These are phyloP conservation scores for Thymallus thymallus DNA, from an alignment of 2,113 vertebrate genomes.

Conservation along the genomic window DNA sequence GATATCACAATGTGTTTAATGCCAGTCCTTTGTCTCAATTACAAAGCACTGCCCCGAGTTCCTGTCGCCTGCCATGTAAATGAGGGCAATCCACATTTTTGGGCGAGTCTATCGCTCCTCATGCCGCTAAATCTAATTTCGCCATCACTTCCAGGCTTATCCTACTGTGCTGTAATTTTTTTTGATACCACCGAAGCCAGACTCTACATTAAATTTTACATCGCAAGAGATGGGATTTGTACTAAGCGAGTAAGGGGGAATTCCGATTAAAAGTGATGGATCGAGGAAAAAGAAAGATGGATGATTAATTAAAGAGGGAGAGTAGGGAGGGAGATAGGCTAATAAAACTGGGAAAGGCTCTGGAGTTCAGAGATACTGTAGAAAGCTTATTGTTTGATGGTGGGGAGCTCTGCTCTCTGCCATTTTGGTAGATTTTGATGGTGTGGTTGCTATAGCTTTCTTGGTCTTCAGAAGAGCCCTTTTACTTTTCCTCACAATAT, in stretches of 20 bases:
- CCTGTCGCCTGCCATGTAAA: slow-evolving; percentile 37
- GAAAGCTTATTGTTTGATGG: not conserved
- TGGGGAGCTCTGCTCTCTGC: slow-evolving; percentile 23
- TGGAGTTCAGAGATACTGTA: slow-evolving; percentile 5
- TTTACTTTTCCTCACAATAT: slow-evolving; percentile 8
- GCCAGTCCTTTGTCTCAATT: slow-evolving; percentile 25
- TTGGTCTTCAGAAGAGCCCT: not conserved
- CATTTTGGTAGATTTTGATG: slow-evolving; percentile 1
- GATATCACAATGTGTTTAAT: slow-evolving; percentile 18
- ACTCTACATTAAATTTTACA: slow-evolving; percentile 17
- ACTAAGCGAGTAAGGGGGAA: not conserved
- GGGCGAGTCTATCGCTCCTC: slow-evolving; percentile 40
- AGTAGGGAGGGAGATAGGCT: slow-evolving; percentile 3
- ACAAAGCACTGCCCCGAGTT: slow-evolving; percentile 6
- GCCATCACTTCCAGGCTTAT: slow-evolving; percentile 29
- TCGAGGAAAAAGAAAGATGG: not conserved
- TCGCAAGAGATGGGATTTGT: slow-evolving; percentile 12
- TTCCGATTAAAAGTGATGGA: slow-evolving; percentile 5
- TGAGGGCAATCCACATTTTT: slow-evolving; percentile 44
- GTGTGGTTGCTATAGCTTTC: slow-evolving; percentile 12
- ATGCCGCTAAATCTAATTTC: slow-evolving; percentile 54
- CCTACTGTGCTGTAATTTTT: slow-evolving; percentile 48
- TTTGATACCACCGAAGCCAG: slow-evolving; percentile 31
- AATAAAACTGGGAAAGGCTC: slow-evolving; percentile 27
- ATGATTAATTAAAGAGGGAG: slow-evolving; percentile 4